phyloP scores from a whole-genome alignment of 2,888 invertebrate species.

The Megastigmus dorsalis region DNA sequence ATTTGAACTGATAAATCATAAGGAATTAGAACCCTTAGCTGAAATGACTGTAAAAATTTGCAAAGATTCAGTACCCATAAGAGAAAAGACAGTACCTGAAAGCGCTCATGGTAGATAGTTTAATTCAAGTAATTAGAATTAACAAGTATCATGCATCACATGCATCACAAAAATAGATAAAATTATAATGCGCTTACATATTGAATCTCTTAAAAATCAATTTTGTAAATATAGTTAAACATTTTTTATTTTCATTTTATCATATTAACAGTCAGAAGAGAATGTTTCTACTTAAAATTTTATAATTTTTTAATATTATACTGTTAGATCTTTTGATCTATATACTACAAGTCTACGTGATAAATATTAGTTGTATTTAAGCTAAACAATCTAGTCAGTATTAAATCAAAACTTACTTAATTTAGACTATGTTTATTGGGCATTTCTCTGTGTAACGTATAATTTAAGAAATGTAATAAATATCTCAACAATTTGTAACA shows the following conservation, averaged over 20 bases:
- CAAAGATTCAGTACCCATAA: slow-evolving; percentile 74
- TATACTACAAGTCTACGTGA: not conserved
- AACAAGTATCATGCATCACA: not conserved
- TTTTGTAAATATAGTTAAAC: slow-evolving; percentile 46
- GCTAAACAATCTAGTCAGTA: slow-evolving; percentile 61
- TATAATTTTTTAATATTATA: slow-evolving; percentile 23
- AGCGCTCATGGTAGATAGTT: slow-evolving; percentile 50
- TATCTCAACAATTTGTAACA: slow-evolving; percentile 21
- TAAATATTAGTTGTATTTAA: slow-evolving; percentile 33
- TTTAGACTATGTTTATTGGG: slow-evolving; percentile 45
- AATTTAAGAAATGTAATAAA: slow-evolving; percentile 31
- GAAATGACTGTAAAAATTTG: slow-evolving; percentile 86
- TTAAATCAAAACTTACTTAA: slow-evolving; percentile 56
- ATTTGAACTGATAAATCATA: slow-evolving; percentile 86
- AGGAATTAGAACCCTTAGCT: slow-evolving; percentile 89
- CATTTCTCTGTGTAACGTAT: slow-evolving; percentile 36
- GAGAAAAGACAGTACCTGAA: slow-evolving; percentile 37
- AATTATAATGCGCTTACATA: slow-evolving; percentile 19
- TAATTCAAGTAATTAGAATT: not conserved
- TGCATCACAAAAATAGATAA: slow-evolving; percentile 33
- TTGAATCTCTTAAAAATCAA: slow-evolving; percentile 30
- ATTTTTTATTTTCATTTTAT: slow-evolving; percentile 20
- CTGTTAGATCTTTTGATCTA: slow-evolving; percentile 28
- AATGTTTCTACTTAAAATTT: slow-evolving; percentile 43
- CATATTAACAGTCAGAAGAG: slow-evolving; percentile 8